Base-by-base conservation (phyloP, 2,797 vertebrate species). In the Morus bassanus region DNA sequence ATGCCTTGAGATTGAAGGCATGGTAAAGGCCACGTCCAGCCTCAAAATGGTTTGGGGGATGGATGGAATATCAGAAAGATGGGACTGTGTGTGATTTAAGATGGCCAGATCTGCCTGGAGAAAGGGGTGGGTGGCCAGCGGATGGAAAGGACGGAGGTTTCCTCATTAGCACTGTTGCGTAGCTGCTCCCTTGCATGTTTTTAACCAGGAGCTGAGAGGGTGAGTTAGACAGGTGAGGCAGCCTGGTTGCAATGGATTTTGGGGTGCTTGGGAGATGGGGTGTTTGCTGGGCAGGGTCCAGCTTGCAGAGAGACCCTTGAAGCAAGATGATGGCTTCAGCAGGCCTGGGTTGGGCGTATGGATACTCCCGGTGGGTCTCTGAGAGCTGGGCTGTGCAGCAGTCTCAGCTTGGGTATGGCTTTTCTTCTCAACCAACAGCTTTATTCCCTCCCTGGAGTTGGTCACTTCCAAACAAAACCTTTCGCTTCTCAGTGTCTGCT, bases 1-100 rank as follows among this genome's bases (percentile, higher is more conserved):
- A 8, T 16, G 35, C 65, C 54, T 43, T 18, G 56, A 51, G 67
- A 7, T 19, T 11, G 17, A 35, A 82, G 56, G 17, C 6, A 5
- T 0, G 12, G 28, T 48, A 30, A 19, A 54, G 35, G 57, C 2
- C 5, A 25, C 3, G 37, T 7, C 24, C 2, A 7, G 43, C n/a
- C 51, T 51, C 46, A 3, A 28, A 63, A 30, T 0, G 18, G 7
- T 46, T 59, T 43, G 27, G 28, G 0, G 2, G 12, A 4, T 30
- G 35, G 21, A 13, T 51, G 60, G 45, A 30, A 19, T 30, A 3
- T 1, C 4, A 2, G 51, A 35, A 37, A 72, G 27, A 8, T 15
- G 22, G 37, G 50, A 10, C 10, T 5, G 22, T 3, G 3, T 6
- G 54, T 27, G 53, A 4, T 6, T 59, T 11, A 10, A 30, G 0